phyloP scores from a whole-genome alignment of 2,888 invertebrate genomes.

The Xylocampa areola region DNA sequence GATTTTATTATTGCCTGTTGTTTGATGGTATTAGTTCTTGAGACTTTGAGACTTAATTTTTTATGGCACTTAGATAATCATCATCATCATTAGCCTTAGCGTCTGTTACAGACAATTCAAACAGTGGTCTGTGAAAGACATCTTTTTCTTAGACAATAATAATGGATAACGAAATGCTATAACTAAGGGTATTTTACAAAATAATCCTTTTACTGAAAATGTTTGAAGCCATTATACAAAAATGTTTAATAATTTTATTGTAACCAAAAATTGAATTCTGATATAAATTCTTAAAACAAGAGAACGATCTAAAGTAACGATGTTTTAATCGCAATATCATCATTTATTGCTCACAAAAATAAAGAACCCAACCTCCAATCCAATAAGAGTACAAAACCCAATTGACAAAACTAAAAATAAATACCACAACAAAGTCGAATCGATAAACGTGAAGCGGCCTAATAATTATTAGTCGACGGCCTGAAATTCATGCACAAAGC shows the following conservation, averaged over 20 bases:
- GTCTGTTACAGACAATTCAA: no score
- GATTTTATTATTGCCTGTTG: conserved; percentile 36
- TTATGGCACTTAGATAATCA: no score
- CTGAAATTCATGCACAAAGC: conserved; percentile 90
- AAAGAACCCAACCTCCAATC: conserved; percentile 7
- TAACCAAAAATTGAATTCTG: no score
- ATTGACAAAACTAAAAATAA: conserved; percentile 71
- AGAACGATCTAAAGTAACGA: neutral
- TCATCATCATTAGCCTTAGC: no score
- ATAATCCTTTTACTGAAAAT: no score
- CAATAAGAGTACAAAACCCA: conserved; percentile 48
- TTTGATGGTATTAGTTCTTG: conserved; percentile 4
- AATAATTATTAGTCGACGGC: conserved; percentile 89
- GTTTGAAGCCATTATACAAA: no score
- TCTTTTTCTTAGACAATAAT: no score
- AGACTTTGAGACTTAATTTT: neutral
- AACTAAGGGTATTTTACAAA: no score
- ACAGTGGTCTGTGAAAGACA: no score
- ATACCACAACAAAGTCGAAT: conserved; percentile 84
- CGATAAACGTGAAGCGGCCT: conserved; percentile 83
- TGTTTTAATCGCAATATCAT: neutral
- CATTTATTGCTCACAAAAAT: neutral
- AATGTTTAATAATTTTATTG: no score
- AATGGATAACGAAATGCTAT: no score
- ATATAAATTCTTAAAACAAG: neutral